Base-by-base conservation (phyloP, 53 echinoderm and acorn worm species). In the Paracentrotus lividus region DNA sequence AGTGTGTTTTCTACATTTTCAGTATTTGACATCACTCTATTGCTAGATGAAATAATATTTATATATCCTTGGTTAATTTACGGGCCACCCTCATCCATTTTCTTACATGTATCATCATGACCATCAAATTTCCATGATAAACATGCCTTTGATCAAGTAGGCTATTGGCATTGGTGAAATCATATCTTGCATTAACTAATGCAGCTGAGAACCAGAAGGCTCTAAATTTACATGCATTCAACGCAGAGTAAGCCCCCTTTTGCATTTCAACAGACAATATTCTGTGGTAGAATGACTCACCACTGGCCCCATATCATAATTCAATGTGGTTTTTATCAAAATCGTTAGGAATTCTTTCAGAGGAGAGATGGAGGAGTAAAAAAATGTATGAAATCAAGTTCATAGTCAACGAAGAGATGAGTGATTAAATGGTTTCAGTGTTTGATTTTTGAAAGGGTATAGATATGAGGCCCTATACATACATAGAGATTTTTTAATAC, bases 121-220 rank as follows among this genome's bases (percentile, higher is more conserved):
- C 47, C 49, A 81, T 81, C 81, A 81, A 45, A 47, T 81, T 81
- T 81, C 45, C 47, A 45, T 45, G 81, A 47, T 81, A 81, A 81
- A 81, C 8, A 27, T 47, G 33, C 81, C 13, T 10, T 44, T 44
- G 26, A 81, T 47, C 38, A 81, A 49, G 81, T 47, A n/a, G n/a
- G n/a, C n/a, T n/a, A 81, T 45, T 49, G 81, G 47, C 81, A 81
- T 45, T 2, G 47, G 44, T 81, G 81, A 81, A 81, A 81, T 81
- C 26, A 44, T 47, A 81, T 81, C 81, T 81, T 72, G n/a, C n/a
- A 0, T 81, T 81, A 26, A 45, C 47, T 81, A 7, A n/a, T n/a
- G n/a, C n/a, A n/a, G n/a, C n/a, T n/a, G n/a, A n/a, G n/a, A n/a
- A n/a, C n/a, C n/a, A n/a, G n/a, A n/a, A n/a, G n/a, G n/a, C n/a